Percentiles rank a stretch among this genome's conserved stretches.
These are phyloP conservation scores for Pyrrhosoma nymphula DNA, from an alignment of 2,888 invertebrate species.

Conservation along the genomic window DNA sequence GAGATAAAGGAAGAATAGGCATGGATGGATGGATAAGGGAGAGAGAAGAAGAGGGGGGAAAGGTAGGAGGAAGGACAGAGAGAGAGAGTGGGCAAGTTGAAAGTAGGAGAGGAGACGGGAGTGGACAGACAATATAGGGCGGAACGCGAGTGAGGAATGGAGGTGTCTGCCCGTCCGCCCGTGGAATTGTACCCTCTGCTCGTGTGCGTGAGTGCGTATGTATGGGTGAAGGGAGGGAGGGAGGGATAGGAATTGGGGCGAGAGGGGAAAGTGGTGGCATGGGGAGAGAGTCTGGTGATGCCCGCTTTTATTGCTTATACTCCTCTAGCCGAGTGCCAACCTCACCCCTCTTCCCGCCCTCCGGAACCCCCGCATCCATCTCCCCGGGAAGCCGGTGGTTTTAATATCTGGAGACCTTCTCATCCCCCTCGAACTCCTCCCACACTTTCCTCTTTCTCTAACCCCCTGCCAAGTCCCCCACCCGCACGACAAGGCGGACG, in stretches of 20 bases:
- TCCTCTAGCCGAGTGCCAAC: neutral
- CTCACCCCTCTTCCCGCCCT: neutral
- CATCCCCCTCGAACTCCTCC: neutral
- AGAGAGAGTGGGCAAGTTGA: neutral
- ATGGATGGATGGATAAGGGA: no score
- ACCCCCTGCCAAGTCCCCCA: no score
- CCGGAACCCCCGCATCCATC: neutral
- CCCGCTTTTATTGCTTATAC: slow-evolving; percentile 65
- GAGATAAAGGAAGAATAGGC: neutral
- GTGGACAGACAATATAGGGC: slow-evolving; percentile 65
- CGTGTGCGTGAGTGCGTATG: neutral
- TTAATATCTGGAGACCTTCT: slow-evolving; percentile 46
- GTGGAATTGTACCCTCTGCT: neutral
- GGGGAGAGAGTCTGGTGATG: neutral
- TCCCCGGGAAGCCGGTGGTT: slow-evolving; percentile 57
- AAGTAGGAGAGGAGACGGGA: neutral
- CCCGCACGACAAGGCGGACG: no score
- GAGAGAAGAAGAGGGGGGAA: no score
- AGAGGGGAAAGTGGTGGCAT: neutral
- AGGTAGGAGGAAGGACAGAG: neutral
- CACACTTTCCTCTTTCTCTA: neutral
- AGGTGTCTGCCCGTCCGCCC: slow-evolving; percentile 46
- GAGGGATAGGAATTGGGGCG: neutral
- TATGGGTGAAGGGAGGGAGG: no score
- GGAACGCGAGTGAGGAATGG: slow-evolving; percentile 60